These are phyloP conservation scores for Hemithea aestivaria DNA, from an alignment of 2,888 invertebrate genomes.

Conservation along the genomic window DNA sequence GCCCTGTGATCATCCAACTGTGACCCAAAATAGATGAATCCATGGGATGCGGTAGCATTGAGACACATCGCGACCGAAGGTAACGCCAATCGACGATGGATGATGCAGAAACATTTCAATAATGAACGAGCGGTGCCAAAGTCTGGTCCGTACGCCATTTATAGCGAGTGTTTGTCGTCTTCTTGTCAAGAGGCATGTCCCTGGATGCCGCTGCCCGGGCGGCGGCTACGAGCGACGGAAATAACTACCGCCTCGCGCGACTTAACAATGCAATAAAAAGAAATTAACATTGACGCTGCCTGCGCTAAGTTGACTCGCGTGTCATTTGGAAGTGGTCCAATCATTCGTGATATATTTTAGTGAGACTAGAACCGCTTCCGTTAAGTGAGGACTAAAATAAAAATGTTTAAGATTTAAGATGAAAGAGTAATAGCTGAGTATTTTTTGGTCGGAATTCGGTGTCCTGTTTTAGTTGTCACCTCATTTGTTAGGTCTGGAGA, in stretches of 20 bases:
- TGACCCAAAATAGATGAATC: slow-evolving; percentile 16
- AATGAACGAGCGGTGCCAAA: slow-evolving; percentile 49
- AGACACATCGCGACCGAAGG: slow-evolving; percentile 26
- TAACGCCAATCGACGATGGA: slow-evolving; percentile 28
- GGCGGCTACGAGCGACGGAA: slow-evolving; percentile 65
- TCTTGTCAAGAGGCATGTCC: slow-evolving; percentile 68
- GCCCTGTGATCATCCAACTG: slow-evolving; percentile 19
- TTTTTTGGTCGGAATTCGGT: slow-evolving; percentile 41
- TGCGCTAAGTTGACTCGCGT: slow-evolving; percentile 74
- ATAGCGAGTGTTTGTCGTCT: slow-evolving; percentile 72
- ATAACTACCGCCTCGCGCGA: slow-evolving; percentile 68
- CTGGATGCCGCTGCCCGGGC: slow-evolving; percentile 69
- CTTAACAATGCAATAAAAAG: slow-evolving; percentile 80
- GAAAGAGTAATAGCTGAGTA: slow-evolving; percentile 45
- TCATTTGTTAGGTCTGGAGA: slow-evolving; percentile 27
- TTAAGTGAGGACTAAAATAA: slow-evolving; percentile 68
- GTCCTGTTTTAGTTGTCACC: slow-evolving; percentile 43
- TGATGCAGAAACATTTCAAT: slow-evolving; percentile 33
- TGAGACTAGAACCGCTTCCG: slow-evolving; percentile 67
- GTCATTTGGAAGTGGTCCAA: slow-evolving; percentile 75
- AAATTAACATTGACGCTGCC: slow-evolving; percentile 73
- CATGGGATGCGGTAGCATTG: slow-evolving; percentile 16
- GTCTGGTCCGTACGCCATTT: slow-evolving; percentile 60
- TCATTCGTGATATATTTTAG: slow-evolving; percentile 61
- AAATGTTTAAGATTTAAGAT: slow-evolving; percentile 39